Base-by-base conservation (phyloP, 2,797 vertebrate genomes). In the Epinephelus awoara region DNA sequence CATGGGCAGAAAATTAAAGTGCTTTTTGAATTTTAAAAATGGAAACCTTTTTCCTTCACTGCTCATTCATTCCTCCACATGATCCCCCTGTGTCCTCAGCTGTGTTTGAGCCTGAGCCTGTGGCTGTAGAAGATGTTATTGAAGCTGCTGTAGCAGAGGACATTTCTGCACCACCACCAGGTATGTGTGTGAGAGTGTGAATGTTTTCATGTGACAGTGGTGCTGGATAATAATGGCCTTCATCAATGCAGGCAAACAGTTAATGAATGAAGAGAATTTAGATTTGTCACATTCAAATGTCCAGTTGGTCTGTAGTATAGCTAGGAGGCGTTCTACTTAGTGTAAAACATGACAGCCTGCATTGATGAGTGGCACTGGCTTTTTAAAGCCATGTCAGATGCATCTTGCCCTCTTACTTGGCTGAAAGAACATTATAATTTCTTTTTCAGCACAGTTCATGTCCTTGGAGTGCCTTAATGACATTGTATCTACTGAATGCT, bases 81-180 rank as follows among this genome's bases (percentile, higher is more conserved):
- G 8, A 40, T 59, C 7, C 9, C 5, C 54, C 42, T 46, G 50
- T 38, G 4, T 51, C 46, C 29, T 19, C 57, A 94, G 86, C 77
- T 54, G 4, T 87, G 19, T 1, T 84, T 10, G 92, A 93, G 67
- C 89, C 90, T 1, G 93, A 92, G 1, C 87, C 92, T 4, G 85
- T 87, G 2, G 74, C 85, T 7, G 57, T 93, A 63, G 94, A 94
- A 42, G 91, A 95, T 42, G 79, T 85, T 64, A 79, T 94, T 21
- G 77, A 92, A 75, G 89, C 83, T 44, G 80, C 21, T 55, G 75
- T 74, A 52, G 88, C 76, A 25, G 85, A 91, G 34, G 89, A 94
- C 47, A 51, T 46, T 0, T 64, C 82, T 71, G 85, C 80, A 11
- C 34, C 83, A 21, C 79, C 89, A 61, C 63, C 87, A 89, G 94